phyloP scores from a whole-genome alignment of 2,113 vertebrate genomes.

The Anthoscopus minutus region DNA sequence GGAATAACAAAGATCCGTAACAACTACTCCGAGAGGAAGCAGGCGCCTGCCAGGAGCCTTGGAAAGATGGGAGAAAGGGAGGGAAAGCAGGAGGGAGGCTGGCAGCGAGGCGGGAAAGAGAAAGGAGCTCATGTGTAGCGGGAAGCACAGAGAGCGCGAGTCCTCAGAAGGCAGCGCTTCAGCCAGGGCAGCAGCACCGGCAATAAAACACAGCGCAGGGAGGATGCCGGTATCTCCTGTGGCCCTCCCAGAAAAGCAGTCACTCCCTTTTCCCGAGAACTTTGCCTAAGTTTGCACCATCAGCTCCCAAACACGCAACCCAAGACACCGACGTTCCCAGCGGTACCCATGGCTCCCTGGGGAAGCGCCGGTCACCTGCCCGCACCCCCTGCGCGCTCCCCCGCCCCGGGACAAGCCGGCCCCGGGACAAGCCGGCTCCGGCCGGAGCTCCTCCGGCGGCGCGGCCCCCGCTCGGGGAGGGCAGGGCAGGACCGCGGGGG shows the following conservation, averaged over 20 bases:
- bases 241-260: not conserved
- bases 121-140: not conserved
- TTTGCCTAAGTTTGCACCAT: not conserved
- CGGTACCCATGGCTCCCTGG: not conserved
- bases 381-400: not conserved
- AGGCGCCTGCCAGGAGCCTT: not conserved
- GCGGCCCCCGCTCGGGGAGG: not conserved
- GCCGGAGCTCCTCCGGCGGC: not conserved
- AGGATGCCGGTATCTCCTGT: not conserved
- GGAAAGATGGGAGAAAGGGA: not conserved
- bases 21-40: not conserved
- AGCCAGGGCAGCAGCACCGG: not conserved
- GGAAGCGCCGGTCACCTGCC: not conserved
- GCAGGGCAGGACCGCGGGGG: not conserved
- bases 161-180: not conserved
- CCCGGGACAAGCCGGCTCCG: not conserved
- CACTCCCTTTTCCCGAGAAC: not conserved
- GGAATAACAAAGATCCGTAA: not conserved
- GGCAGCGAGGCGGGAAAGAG: not conserved
- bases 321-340: rapidly evolving
- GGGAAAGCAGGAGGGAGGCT: not conserved
- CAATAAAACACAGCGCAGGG: not conserved
- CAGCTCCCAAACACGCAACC: not conserved
- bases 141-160: not conserved
- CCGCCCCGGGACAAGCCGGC: not conserved